These are phyloP conservation scores for Lepus europaeus DNA, from an alignment of 2,113 vertebrate genomes.

Conservation along the genomic window DNA sequence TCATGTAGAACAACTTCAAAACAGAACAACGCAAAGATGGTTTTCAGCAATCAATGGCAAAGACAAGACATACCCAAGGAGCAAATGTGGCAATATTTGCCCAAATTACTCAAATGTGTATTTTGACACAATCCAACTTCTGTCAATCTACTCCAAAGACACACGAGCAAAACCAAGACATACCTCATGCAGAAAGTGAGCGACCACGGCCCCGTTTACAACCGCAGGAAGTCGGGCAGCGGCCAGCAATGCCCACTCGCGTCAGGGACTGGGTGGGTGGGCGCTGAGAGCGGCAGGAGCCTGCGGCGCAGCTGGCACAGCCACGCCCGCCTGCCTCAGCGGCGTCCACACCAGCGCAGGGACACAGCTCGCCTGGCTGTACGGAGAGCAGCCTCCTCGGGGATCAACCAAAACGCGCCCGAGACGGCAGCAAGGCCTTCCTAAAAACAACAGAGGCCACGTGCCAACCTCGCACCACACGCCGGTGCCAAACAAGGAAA, in stretches of 20 bases:
- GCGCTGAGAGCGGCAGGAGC: too few species aligned
- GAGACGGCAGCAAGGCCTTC: not conserved
- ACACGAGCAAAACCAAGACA: rapidly evolving
- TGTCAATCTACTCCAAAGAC: not conserved
- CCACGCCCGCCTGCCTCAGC: too few species aligned
- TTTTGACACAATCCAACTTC: not conserved
- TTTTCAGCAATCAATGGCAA: not conserved
- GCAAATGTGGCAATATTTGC: not conserved
- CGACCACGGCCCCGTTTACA: not conserved
- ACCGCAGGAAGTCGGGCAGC: not conserved
- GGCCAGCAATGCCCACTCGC: too few species aligned
- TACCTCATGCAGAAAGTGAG: not conserved
- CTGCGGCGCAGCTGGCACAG: too few species aligned
- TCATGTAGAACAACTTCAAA: not conserved
- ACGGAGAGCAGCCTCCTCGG: too few species aligned
- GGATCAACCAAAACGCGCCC: not conserved
- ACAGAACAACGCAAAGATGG: not conserved
- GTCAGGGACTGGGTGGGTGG: too few species aligned
- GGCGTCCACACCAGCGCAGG: too few species aligned
- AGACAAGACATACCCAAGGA: not conserved
- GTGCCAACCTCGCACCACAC: not conserved
- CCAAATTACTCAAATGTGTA: rapidly evolving
- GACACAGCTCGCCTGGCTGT: too few species aligned
- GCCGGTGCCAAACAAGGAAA: not conserved
- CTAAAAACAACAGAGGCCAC: too few species aligned